Evolutionary conservation across 1,140 invertebrate genomes (phyloP).

Genomic region (Tigriopus japonicus): DNA sequence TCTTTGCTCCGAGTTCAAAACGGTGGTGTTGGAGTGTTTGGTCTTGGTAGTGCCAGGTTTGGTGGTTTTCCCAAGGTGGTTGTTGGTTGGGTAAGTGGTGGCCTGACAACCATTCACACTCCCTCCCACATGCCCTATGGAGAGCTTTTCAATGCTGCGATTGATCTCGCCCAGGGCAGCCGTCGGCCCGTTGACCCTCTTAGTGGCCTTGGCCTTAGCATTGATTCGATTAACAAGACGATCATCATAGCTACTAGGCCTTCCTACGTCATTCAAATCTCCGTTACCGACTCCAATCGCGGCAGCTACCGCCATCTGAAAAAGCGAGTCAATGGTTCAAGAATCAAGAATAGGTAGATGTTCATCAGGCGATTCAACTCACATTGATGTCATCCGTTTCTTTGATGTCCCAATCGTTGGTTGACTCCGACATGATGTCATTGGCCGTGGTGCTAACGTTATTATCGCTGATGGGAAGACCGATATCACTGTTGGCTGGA

Average conservation of each 20-base stretch:
- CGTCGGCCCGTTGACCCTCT: not conserved
- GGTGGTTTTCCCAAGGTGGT: no score
- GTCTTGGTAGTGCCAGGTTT: no score
- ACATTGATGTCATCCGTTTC: constrained; percentile 46
- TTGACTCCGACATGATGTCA: constrained; percentile 26
- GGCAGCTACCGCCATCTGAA: constrained; percentile 17
- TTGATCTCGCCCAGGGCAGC: constrained; percentile 18
- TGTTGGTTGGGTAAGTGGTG: no score
- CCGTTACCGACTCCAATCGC: constrained; percentile 18
- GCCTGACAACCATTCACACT: no score
- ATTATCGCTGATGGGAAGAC: constrained; percentile 32
- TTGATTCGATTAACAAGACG: not conserved
- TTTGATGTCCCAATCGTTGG: constrained; percentile 30
- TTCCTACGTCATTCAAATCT: constrained; percentile 4
- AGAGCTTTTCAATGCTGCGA: not conserved
- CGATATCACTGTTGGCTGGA: constrained; percentile 13
- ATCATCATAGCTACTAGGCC: not conserved
- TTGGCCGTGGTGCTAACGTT: constrained; percentile 30
- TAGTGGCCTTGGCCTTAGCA: not conserved
- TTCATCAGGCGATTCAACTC: not conserved
- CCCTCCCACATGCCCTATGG: no score
- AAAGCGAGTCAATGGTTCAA: not conserved
- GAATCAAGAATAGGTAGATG: not conserved
- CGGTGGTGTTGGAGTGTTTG: no score
- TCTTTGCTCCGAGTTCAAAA: constrained; percentile 21